These are phyloP conservation scores for Ligdia adustata DNA, from an alignment of 2,888 invertebrate genomes.

Conservation along the genomic window DNA sequence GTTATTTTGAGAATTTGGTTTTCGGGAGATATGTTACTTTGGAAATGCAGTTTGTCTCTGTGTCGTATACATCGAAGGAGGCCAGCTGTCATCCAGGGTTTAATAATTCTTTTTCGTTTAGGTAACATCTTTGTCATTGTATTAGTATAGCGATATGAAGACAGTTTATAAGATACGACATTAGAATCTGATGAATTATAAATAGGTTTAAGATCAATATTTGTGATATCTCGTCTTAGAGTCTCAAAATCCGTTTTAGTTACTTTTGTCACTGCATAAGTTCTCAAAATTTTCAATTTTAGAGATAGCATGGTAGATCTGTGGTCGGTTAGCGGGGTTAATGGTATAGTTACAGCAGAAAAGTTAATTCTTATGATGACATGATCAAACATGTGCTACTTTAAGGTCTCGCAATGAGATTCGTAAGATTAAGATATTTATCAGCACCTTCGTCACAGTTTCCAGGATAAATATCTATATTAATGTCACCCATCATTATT, in stretches of 20 bases:
- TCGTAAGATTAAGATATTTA: too few species aligned
- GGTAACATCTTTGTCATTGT: neutral
- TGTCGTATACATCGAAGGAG: constrained; percentile 10
- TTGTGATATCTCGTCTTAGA: neutral
- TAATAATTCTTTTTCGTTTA: constrained; percentile 1
- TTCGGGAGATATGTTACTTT: constrained; percentile 4
- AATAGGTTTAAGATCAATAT: constrained; percentile 2
- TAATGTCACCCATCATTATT: too few species aligned
- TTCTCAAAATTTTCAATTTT: neutral
- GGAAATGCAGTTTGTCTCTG: constrained; percentile 12
- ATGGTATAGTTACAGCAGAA: neutral
- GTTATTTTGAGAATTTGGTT: constrained; percentile 6
- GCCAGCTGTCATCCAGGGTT: constrained; percentile 3
- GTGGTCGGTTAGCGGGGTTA: neutral
- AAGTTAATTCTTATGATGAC: neutral
- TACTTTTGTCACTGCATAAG: neutral
- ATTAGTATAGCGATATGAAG: neutral
- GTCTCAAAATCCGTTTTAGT: neutral
- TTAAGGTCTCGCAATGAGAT: too few species aligned
- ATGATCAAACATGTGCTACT: constrained; percentile 7
- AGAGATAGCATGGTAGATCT: neutral
- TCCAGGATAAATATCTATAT: too few species aligned
- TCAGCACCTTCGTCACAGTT: too few species aligned
- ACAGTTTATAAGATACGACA: neutral
- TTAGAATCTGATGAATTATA: constrained; percentile 2